Evolutionary conservation across 1,140 invertebrate species (phyloP).

Genomic region (Antheraea mylitta): DNA sequence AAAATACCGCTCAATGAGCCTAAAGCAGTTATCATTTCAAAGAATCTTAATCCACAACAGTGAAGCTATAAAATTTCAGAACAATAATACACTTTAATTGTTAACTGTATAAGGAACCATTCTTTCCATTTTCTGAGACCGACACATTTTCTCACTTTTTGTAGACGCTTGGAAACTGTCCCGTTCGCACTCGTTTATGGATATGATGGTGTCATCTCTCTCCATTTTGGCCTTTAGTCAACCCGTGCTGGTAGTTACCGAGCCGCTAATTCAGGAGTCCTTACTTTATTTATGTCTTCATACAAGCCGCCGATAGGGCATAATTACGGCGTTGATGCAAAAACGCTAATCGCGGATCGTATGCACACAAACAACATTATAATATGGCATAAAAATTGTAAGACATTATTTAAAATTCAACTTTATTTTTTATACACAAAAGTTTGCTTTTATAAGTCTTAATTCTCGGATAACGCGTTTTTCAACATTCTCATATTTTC

Average conservation of each 20-base stretch:
- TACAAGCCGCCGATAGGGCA: conserved; percentile 72
- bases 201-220: not conserved
- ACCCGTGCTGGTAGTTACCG: conserved; percentile 25
- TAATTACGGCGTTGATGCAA: conserved; percentile 67
- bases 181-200: not conserved
- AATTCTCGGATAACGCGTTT: not conserved
- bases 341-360: conserved; percentile 72
- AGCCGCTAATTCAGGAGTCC: conserved; percentile 49
- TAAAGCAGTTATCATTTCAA: not conserved
- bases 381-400: not conserved
- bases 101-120: not conserved
- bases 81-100: not conserved
- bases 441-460: not conserved
- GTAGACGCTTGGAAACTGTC: not conserved
- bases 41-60: not conserved
- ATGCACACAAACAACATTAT: not conserved
- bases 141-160: not conserved
- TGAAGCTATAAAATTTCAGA: not conserved
- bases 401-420: not conserved
- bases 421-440: not conserved
- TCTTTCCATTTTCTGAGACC: not conserved
- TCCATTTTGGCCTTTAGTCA: conserved; percentile 23
- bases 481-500: not conserved
- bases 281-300: conserved; percentile 73
- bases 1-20: too few species aligned